Conservation (phyloP, 2,888 invertebrate genomes). For the Scaptomyza tumidula region DNA sequence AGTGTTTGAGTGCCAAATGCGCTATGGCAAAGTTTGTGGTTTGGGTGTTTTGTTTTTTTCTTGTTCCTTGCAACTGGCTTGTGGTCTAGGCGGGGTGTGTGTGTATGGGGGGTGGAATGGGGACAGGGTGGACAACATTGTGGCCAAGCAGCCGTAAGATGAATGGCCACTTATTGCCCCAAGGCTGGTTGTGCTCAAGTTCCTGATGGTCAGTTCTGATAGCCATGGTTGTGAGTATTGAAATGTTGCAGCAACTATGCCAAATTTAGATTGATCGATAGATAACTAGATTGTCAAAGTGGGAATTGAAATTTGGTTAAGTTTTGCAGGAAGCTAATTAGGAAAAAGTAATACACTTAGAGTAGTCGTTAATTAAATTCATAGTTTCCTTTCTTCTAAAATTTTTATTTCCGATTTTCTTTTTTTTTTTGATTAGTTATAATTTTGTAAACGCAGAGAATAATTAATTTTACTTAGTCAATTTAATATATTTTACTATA, state of each 20-base stretch:
- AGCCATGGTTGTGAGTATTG: slow-evolving; percentile 32
- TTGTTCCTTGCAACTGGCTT: slow-evolving; percentile 44
- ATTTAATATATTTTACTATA: too few relatives aligned
- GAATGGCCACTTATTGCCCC: slow-evolving; percentile 74
- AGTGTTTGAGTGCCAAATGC: slow-evolving; percentile 48
- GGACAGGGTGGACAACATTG: slow-evolving; percentile 10
- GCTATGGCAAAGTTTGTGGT: slow-evolving; percentile 60
- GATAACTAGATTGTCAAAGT: not conserved
- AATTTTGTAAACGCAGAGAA: too few relatives aligned
- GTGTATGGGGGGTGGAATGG: not conserved
- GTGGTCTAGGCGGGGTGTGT: not conserved
- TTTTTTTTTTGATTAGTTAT: too few relatives aligned
- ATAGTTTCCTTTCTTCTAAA: not conserved
- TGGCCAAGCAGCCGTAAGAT: slow-evolving; percentile 60
- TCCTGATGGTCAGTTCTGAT: slow-evolving; percentile 35
- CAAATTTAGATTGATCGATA: slow-evolving; percentile 28
- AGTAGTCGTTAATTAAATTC: not conserved
- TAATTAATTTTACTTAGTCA: too few relatives aligned
- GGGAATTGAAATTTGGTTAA: not conserved
- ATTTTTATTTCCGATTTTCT: not conserved
- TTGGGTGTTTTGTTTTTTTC: slow-evolving; percentile 49
- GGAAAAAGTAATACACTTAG: not conserved
- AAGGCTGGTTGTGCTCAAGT: slow-evolving; percentile 40
- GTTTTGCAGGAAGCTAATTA: not conserved
- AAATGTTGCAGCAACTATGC: slow-evolving; percentile 20